Conservation (phyloP, 2,113 vertebrate genomes). For the Malurus cyaneus region DNA sequence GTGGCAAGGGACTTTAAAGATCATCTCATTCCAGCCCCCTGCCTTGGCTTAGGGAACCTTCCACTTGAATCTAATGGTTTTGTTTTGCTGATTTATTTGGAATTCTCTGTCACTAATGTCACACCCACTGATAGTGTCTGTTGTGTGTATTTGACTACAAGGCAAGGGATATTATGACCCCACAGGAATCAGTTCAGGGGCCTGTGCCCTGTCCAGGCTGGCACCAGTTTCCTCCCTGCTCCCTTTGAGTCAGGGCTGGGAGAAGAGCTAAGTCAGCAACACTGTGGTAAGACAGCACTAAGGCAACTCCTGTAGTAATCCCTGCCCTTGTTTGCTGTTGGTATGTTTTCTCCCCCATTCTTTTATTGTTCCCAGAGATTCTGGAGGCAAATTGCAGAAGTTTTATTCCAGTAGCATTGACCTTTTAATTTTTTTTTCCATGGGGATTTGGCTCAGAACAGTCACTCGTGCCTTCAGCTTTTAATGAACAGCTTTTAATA, state of each 20-base stretch:
- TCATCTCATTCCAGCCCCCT: neutral
- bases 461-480: accelerated
- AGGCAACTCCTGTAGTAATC: neutral
- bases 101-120: neutral
- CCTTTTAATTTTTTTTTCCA: neutral
- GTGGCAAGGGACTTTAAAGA: neutral
- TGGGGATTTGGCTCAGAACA: neutral
- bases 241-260: neutral
- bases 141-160: neutral
- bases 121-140: accelerated
- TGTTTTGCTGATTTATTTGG: neutral
- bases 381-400: neutral
- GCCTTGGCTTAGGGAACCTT: neutral
- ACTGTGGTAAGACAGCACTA: neutral
- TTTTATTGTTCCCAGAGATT: neutral
- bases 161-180: neutral
- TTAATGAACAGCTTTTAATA: neutral
- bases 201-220: neutral
- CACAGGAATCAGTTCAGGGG: neutral
- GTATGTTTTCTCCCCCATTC: neutral
- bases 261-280: neutral
- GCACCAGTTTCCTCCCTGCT: neutral
- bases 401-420: neutral
- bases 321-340: neutral
- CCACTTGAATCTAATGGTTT: neutral